A percentile compares a stretch with the other conserved stretches of the same genome.
phyloP scores from a whole-genome alignment of 2,888 invertebrate species.

The Mythimna albipuncta region DNA sequence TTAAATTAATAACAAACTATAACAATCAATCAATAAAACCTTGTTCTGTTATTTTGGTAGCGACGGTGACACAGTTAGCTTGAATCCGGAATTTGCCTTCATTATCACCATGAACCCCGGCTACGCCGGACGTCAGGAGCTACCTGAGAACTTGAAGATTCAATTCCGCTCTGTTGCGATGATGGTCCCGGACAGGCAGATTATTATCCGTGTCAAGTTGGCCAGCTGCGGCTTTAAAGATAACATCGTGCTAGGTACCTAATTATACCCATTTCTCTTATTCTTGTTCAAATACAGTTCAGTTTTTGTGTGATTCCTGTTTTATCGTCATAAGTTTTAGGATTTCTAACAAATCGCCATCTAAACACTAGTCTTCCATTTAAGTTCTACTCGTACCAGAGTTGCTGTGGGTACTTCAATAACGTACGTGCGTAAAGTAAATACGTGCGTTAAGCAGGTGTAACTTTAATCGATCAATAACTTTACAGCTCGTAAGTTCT shows the following conservation, averaged over 20 bases:
- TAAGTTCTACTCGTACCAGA: not conserved
- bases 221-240: constrained; percentile 98
- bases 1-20: not conserved
- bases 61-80: constrained; percentile 95
- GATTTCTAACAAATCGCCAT: not conserved
- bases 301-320: not conserved
- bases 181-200: constrained; percentile 98
- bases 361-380: not conserved
- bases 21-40: not conserved
- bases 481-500: constrained; percentile 93
- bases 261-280: constrained; percentile 64
- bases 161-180: constrained; percentile 97
- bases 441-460: not conserved
- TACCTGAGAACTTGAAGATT: constrained; percentile 97
- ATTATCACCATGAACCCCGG: constrained; percentile 98
- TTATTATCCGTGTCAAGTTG: constrained; percentile 97
- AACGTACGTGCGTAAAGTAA: too few relatives aligned
- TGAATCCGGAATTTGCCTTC: constrained; percentile 96
- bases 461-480: not conserved
- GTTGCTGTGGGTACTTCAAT: not conserved
- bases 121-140: constrained; percentile 97
- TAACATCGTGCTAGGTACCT: constrained; percentile 93
- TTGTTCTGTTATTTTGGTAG: constrained; percentile 78
- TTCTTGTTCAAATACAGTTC: too few relatives aligned
- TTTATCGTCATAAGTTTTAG: not conserved